Percentiles rank a stretch among this genome's conserved stretches.
These are phyloP conservation scores for Margaritifera margaritifera DNA, from an alignment of 2,888 invertebrate genomes.

Conservation along the genomic window DNA sequence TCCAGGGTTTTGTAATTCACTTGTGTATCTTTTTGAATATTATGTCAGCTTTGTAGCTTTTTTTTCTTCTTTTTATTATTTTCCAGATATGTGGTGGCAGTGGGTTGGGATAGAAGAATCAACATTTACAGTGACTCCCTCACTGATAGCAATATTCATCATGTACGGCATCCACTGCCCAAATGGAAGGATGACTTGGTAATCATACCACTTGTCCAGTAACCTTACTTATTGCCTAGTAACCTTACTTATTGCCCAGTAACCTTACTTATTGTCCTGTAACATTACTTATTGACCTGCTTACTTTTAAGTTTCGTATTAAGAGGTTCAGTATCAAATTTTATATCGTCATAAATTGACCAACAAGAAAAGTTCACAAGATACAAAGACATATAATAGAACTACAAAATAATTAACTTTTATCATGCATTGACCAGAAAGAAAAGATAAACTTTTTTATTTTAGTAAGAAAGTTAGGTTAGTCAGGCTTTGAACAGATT, in stretches of 20 bases:
- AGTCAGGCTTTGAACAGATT: no score
- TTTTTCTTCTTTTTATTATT: neutral
- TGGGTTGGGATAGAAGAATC: slow-evolving; percentile 72
- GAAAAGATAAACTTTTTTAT: no score
- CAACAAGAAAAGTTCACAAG: no score
- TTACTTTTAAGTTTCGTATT: neutral
- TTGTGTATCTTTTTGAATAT: no score
- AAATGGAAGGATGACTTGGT: slow-evolving; percentile 72
- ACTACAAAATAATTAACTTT: no score
- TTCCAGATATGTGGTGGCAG: slow-evolving; percentile 70
- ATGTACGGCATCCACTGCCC: slow-evolving; percentile 66
- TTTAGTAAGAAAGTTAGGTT: no score
- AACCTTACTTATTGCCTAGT: slow-evolving; percentile 38
- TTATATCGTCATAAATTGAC: no score
- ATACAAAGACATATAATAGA: no score
- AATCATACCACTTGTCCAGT: slow-evolving; percentile 20
- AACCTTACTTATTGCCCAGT: slow-evolving; percentile 19
- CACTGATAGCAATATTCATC: slow-evolving; percentile 64
- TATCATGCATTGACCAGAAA: no score
- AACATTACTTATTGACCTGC: neutral
- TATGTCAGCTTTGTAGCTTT: no score
- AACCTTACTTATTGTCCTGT: neutral
- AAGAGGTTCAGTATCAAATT: no score
- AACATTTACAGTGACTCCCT: slow-evolving; percentile 70
- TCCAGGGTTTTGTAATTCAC: no score